Evolutionary conservation across 1,140 invertebrate genomes (phyloP).

Genomic region (Brachionus asplanchnoidis): DNA sequence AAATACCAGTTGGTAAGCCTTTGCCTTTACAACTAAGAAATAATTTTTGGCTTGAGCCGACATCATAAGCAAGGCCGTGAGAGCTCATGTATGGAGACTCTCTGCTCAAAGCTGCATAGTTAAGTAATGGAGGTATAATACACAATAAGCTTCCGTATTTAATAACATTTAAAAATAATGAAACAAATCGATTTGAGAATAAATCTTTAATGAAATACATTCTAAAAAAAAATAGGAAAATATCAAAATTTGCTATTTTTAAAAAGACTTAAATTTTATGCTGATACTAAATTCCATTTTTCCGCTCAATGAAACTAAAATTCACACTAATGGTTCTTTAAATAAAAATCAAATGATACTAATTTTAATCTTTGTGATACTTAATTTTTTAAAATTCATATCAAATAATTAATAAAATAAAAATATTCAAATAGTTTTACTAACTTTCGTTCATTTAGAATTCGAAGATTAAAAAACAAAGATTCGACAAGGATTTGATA

Average conservation of each 20-base stretch:
- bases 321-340: no score
- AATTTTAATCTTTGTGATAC: no score
- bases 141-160: conserved; percentile 1
- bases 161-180: neutral
- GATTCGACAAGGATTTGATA: no score
- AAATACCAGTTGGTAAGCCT: conserved; percentile 50
- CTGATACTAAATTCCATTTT: no score
- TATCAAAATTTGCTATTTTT: neutral
- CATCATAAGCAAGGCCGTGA: conserved; percentile 50
- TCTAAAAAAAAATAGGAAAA: neutral
- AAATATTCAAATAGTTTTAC: no score
- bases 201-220: neutral
- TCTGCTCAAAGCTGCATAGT: conserved; percentile 49
- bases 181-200: neutral
- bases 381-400: no score
- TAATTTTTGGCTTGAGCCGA: conserved; percentile 51
- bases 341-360: no score
- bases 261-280: no score
- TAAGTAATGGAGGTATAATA: conserved; percentile 50
- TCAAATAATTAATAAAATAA: no score
- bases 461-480: no score
- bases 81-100: conserved; percentile 47
- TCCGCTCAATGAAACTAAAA: no score
- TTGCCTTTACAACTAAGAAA: conserved; percentile 50
- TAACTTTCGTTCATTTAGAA: no score